Conservation (phyloP, 2,113 vertebrate genomes). For the Indicator maculatus region DNA sequence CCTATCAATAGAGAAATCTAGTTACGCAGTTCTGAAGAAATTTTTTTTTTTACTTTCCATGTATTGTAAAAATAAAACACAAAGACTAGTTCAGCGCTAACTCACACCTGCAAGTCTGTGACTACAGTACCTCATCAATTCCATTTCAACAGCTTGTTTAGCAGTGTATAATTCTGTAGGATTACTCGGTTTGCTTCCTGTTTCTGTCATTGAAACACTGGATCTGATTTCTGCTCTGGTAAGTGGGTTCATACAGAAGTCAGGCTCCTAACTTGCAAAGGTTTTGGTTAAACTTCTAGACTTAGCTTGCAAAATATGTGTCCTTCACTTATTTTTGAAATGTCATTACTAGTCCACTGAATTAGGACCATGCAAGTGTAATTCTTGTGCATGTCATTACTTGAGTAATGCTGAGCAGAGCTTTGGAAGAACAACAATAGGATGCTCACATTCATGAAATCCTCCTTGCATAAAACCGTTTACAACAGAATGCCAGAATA, state of each 20-base stretch:
- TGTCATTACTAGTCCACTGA: not conserved
- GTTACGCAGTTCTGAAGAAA: not conserved
- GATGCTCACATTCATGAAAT: not conserved
- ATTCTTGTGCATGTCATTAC: not conserved
- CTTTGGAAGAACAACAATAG: not conserved
- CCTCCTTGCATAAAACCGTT: not conserved
- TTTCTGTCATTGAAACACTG: conserved; percentile 65
- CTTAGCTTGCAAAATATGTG: not conserved
- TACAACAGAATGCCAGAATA: not conserved
- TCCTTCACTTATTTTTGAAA: not conserved
- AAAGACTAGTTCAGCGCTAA: not conserved
- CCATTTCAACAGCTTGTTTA: conserved; percentile 62
- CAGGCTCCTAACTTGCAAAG: not conserved
- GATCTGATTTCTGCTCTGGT: conserved; percentile 55
- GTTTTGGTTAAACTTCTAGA: not conserved
- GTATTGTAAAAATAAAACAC: not conserved
- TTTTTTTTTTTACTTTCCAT: not conserved
- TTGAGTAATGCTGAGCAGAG: not conserved
- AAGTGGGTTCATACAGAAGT: not conserved
- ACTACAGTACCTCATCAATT: conserved; percentile 37
- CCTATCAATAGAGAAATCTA: not conserved
- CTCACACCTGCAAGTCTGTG: not conserved
- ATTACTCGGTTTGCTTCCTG: conserved; percentile 57
- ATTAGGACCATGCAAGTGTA: not conserved
- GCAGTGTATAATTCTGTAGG: conserved; percentile 33